Percentiles rank a stretch among this genome's conserved stretches.
Evolutionary conservation across 2,888 invertebrate species (phyloP).

Genomic region (Cyclophora albipunctata): DNA sequence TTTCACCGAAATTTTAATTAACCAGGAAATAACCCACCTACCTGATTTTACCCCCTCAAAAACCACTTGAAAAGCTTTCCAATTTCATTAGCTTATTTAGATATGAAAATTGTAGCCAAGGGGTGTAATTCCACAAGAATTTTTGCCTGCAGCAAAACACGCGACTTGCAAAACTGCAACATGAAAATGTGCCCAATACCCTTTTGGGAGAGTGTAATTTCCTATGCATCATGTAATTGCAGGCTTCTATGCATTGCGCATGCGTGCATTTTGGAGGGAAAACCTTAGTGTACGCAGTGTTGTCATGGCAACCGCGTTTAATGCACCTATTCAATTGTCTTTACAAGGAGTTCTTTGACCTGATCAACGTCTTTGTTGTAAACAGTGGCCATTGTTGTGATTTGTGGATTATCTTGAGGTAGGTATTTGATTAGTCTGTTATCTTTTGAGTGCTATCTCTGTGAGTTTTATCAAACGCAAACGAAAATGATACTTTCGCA

Average conservation of each 20-base stretch:
- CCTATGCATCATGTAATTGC: constrained; percentile 8
- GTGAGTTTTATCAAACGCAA: too few relatives aligned
- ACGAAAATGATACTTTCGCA: too few relatives aligned
- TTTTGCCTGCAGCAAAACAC: constrained; percentile 47
- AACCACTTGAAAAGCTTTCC: constrained; percentile 8
- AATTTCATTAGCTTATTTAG: constrained; percentile 36
- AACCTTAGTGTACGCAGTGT: constrained; percentile 51
- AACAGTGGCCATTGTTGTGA: constrained; percentile 33
- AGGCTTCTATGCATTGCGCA: constrained; percentile 39
- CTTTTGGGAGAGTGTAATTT: constrained; percentile 25
- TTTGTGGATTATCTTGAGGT: constrained; percentile 34
- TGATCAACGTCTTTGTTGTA: constrained; percentile 17
- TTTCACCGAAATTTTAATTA: too few relatives aligned
- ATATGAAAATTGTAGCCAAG: constrained; percentile 60
- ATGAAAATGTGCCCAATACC: constrained; percentile 11
- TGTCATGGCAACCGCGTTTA: constrained; percentile 50
- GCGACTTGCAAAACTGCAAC: constrained; percentile 31
- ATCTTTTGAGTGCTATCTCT: too few relatives aligned
- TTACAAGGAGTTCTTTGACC: constrained; percentile 23
- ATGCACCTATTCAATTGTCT: constrained; percentile 42
- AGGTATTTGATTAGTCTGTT: constrained; percentile 7
- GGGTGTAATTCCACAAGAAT: constrained; percentile 47
- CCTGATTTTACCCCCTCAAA: too few relatives aligned
- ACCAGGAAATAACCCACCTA: too few relatives aligned
- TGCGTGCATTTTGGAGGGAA: constrained; percentile 71